Evolutionary conservation across 2,888 invertebrate genomes (phyloP).

Genomic region (Himalopsyche kuldschensis): DNA sequence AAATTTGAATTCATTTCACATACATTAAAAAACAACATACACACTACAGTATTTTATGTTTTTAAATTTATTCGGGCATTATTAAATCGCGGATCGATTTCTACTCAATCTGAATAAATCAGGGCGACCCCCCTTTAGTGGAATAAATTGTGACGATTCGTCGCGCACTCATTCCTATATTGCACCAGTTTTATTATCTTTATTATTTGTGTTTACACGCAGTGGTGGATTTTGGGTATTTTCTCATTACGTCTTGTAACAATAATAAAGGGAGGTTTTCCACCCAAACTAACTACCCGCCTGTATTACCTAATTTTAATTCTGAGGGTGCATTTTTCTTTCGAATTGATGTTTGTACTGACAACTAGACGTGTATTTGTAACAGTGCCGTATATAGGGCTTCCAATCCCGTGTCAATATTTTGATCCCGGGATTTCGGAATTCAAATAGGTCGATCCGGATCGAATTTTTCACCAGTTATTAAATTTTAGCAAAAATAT

Average conservation of each 20-base stretch:
- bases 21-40: too few relatives aligned
- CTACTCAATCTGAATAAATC: neutral
- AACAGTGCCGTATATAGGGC: too few relatives aligned
- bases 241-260: neutral
- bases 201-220: constrained; percentile 30
- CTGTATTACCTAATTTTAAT: neutral
- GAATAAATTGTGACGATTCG: neutral
- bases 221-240: constrained; percentile 26
- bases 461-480: too few relatives aligned
- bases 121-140: neutral
- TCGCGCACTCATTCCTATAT: constrained; percentile 6
- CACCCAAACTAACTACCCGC: neutral
- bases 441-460: too few relatives aligned
- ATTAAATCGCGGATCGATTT: neutral
- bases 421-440: too few relatives aligned
- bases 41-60: too few relatives aligned
- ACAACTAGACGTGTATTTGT: too few relatives aligned
- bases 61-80: neutral
- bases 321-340: neutral
- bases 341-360: too few relatives aligned
- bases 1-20: too few relatives aligned
- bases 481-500: too few relatives aligned
- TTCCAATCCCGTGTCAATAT: too few relatives aligned
- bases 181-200: constrained; percentile 23
- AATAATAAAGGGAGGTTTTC: neutral